Evolutionary conservation across 2,888 invertebrate species (phyloP).

Genomic region (Romanomermis culicivorax): DNA sequence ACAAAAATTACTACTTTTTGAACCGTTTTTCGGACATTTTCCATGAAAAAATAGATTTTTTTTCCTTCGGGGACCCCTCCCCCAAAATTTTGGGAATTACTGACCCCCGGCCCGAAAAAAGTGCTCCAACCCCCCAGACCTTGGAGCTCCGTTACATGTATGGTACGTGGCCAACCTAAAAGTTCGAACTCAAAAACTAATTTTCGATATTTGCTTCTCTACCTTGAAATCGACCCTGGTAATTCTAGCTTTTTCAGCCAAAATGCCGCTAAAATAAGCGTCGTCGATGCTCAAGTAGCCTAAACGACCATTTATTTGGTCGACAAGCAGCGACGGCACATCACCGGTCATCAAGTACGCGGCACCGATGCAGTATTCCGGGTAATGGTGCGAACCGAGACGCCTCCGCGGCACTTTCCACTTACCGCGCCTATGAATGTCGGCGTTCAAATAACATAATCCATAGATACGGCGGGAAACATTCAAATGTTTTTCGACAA

Average conservation of each 20-base stretch:
- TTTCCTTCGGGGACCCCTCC: too few species aligned
- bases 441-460: not conserved
- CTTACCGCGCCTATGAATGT: not conserved
- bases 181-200: too few species aligned
- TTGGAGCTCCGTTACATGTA: too few species aligned
- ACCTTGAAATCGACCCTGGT: not conserved
- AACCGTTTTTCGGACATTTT: too few species aligned
- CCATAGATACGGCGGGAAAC: not conserved
- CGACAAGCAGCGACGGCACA: not conserved
- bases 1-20: too few species aligned
- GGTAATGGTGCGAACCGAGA: not conserved
- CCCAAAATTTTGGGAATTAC: too few species aligned
- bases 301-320: not conserved
- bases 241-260: not conserved
- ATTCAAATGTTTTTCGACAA: not conserved
- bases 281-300: not conserved
- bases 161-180: too few species aligned
- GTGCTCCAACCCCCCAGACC: too few species aligned
- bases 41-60: too few species aligned
- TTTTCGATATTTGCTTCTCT: too few species aligned
- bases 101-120: too few species aligned
- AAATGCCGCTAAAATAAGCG: not conserved
- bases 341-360: slow-evolving; percentile 1
- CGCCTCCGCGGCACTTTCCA: not conserved
- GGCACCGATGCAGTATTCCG: not conserved